These are phyloP conservation scores for Brachionus rubens DNA, from an alignment of 1,140 invertebrate genomes.

Conservation along the genomic window DNA sequence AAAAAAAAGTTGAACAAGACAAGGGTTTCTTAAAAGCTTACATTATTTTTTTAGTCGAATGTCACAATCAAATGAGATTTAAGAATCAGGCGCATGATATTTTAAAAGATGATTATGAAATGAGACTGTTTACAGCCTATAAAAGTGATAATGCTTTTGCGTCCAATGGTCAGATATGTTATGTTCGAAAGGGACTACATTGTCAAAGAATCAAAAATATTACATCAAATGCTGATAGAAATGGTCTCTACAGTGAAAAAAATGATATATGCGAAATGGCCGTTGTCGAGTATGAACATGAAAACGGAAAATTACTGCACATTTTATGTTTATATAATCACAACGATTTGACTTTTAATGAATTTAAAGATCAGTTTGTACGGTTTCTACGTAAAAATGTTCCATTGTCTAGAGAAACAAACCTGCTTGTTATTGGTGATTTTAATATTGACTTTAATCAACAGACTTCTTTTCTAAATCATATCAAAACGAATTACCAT, in stretches of 20 bases:
- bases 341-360: neutral
- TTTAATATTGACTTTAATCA: neutral
- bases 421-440: neutral
- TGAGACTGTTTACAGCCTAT: neutral
- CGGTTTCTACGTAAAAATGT: no score
- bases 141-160: neutral
- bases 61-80: neutral
- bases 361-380: no score
- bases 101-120: neutral
- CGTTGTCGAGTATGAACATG: neutral
- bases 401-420: neutral
- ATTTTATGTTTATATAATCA: neutral
- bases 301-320: neutral
- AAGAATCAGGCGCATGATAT: neutral
- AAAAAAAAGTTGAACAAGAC: neutral
- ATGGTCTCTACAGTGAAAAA: neutral
- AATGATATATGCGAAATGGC: neutral
- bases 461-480: neutral
- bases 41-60: neutral
- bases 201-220: neutral
- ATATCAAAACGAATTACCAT: neutral
- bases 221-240: neutral
- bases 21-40: neutral
- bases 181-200: neutral
- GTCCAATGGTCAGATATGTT: conserved; percentile 5